A percentile compares a stretch with the other conserved stretches of the same genome.
These are phyloP conservation scores for Oreortyx pictus DNA, from an alignment of 2,797 vertebrate species.

Conservation along the genomic window DNA sequence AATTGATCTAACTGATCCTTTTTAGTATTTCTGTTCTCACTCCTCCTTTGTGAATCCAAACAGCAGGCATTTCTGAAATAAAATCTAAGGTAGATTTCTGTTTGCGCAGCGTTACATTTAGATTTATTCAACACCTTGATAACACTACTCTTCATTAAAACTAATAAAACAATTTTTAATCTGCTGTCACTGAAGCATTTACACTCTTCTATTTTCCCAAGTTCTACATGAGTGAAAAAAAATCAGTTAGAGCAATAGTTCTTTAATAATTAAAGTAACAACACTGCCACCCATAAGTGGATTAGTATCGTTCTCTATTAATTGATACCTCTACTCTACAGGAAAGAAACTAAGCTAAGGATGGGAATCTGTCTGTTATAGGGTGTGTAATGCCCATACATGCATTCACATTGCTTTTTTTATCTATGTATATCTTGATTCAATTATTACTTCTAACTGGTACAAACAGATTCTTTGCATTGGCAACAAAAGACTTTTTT, in stretches of 20 bases:
- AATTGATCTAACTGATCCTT: not conserved
- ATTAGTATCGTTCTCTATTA: constrained; percentile 41
- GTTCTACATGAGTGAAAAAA: constrained; percentile 42
- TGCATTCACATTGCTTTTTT: constrained; percentile 42
- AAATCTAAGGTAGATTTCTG: not conserved
- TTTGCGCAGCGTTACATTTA: not conserved
- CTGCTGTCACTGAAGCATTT: constrained; percentile 38
- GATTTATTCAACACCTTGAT: constrained; percentile 12
- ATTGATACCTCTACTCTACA: constrained; percentile 22
- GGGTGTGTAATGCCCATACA: constrained; percentile 49
- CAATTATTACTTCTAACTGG: constrained; percentile 66
- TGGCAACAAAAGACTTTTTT: constrained; percentile 54
- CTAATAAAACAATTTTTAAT: constrained; percentile 48
- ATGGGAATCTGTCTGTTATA: constrained; percentile 35
- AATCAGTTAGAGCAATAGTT: not conserved
- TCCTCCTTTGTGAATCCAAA: not conserved
- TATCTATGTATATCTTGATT: constrained; percentile 57
- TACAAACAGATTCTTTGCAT: constrained; percentile 58
- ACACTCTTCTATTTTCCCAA: constrained; percentile 28
- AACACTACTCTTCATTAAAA: constrained; percentile 52
- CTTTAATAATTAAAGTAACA: constrained; percentile 42
- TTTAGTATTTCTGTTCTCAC: not conserved
- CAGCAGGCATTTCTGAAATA: not conserved
- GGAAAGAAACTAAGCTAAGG: not conserved
- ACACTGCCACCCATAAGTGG: not conserved